Evolutionary conservation across 2,113 vertebrate species (phyloP).

Genomic region (Tautogolabrus adspersus): DNA sequence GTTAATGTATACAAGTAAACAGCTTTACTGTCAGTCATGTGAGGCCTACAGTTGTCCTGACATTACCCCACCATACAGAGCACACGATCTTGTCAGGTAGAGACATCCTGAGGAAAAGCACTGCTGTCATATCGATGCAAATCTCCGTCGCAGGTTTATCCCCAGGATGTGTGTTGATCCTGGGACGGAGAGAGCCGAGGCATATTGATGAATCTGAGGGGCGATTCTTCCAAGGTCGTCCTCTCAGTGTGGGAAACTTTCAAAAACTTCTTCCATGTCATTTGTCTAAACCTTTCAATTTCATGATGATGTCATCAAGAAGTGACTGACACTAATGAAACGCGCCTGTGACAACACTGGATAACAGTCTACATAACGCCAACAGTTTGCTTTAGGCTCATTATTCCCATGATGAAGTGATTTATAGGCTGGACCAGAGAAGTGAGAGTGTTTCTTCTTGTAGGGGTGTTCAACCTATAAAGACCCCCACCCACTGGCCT

Average conservation of each 20-base stretch:
- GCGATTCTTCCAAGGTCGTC: constrained; percentile 28
- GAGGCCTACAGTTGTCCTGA: neutral
- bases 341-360: too few species aligned
- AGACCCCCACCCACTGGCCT: too few species aligned
- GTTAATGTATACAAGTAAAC: too few species aligned
- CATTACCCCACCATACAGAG: neutral
- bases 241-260: neutral
- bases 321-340: too few species aligned
- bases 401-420: too few species aligned
- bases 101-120: constrained; percentile 39
- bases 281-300: neutral
- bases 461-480: too few species aligned
- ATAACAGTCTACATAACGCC: too few species aligned
- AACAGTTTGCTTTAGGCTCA: too few species aligned
- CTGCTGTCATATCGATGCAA: constrained; percentile 37
- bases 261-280: neutral
- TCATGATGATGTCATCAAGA: too few species aligned
- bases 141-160: constrained; percentile 40
- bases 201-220: constrained; percentile 44
- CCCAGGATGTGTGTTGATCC: constrained; percentile 33
- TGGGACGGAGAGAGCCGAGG: constrained; percentile 1
- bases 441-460: too few species aligned
- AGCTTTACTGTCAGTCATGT: neutral
- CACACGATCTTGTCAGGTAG: constrained; percentile 13
- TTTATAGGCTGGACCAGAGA: too few species aligned